Evolutionary conservation across 2,888 invertebrate genomes (phyloP).

Genomic region (Morpho helenor): DNA sequence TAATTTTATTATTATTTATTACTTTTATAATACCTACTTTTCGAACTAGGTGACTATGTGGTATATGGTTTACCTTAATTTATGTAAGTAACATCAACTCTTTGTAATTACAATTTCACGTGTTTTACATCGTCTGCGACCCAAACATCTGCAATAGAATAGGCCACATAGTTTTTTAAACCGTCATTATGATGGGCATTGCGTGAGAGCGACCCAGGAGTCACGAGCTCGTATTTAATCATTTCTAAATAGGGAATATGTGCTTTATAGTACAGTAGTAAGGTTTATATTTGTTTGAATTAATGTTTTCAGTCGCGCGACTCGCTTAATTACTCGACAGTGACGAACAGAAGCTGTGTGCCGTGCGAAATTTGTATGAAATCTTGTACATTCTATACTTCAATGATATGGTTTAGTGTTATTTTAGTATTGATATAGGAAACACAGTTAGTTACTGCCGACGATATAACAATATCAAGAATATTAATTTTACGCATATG

Average conservation of each 20-base stretch:
- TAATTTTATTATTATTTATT: too few species aligned
- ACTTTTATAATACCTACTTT: too few species aligned
- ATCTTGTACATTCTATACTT: slow-evolving; percentile 50
- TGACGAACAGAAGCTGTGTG: slow-evolving; percentile 61
- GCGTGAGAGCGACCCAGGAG: slow-evolving; percentile 57
- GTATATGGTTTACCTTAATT: too few species aligned
- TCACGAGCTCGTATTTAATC: slow-evolving; percentile 44
- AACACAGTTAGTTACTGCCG: not conserved
- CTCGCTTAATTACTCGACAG: slow-evolving; percentile 58
- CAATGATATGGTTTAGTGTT: slow-evolving; percentile 39
- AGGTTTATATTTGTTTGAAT: slow-evolving; percentile 25
- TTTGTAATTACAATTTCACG: slow-evolving; percentile 23
- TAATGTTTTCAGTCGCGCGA: slow-evolving; percentile 34
- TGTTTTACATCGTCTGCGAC: not conserved
- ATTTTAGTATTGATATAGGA: too few species aligned
- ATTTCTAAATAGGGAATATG: slow-evolving; percentile 30
- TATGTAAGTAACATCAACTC: too few species aligned
- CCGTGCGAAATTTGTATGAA: slow-evolving; percentile 67
- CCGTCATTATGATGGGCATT: slow-evolving; percentile 36
- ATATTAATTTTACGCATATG: too few species aligned
- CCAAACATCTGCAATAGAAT: not conserved
- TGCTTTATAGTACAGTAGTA: slow-evolving; percentile 31
- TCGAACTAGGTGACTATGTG: too few species aligned
- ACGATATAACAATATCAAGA: not conserved
- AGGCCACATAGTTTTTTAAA: slow-evolving; percentile 13